Evolutionary conservation across 2,888 invertebrate species (phyloP).

Genomic region (Metopia argyrocephala): DNA sequence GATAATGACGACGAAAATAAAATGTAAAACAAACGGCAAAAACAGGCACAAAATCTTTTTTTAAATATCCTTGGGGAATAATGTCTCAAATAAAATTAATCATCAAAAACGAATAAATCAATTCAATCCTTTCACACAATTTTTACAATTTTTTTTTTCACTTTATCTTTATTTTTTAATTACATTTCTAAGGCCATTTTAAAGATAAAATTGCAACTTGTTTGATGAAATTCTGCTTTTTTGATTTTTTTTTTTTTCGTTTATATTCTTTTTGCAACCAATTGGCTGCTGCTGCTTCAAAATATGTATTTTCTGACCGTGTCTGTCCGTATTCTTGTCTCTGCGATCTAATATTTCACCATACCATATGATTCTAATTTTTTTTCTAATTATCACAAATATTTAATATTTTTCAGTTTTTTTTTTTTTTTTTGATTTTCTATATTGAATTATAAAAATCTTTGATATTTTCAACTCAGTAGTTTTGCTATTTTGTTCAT

Average conservation of each 20-base stretch:
- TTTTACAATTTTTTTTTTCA: neutral
- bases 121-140: neutral
- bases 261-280: constrained; percentile 1
- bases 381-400: neutral
- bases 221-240: constrained; percentile 42
- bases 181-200: constrained; percentile 53
- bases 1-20: neutral
- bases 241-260: constrained; percentile 22
- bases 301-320: neutral
- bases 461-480: constrained; percentile 3
- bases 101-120: constrained; percentile 14
- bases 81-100: constrained; percentile 33
- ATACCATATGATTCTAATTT: constrained; percentile 5
- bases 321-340: constrained; percentile 4
- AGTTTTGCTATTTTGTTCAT: constrained; percentile 32
- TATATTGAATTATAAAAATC: constrained; percentile 4
- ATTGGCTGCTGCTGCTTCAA: no score
- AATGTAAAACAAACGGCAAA: neutral
- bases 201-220: constrained; percentile 33
- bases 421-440: constrained; percentile 19
- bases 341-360: neutral
- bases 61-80: constrained; percentile 42
- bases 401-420: neutral
- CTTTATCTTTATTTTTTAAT: neutral
- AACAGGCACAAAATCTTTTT: neutral